phyloP scores from a whole-genome alignment of 2,888 invertebrate genomes.

The Zaprionus bogoriensis region DNA sequence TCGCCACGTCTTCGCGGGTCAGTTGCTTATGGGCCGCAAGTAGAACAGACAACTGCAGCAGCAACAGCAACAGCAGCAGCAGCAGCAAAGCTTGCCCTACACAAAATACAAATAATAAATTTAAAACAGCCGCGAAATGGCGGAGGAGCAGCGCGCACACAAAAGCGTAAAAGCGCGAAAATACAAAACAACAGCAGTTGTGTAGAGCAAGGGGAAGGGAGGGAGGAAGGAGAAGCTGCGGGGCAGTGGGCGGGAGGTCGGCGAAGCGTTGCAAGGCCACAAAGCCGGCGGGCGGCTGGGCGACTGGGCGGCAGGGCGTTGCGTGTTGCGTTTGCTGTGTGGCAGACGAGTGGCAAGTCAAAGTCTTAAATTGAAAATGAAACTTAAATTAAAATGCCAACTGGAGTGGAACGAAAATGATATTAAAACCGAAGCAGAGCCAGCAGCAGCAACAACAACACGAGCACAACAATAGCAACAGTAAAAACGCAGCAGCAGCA shows the following conservation, averaged over 20 bases:
- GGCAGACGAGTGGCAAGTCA: constrained; percentile 64
- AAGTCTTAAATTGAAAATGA: constrained; percentile 79
- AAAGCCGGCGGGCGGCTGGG: not conserved
- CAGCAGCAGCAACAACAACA: constrained; percentile 30
- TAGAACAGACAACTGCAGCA: constrained; percentile 2
- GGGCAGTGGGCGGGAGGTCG: constrained; percentile 15
- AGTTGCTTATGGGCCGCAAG: constrained; percentile 33
- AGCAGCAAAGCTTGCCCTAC: constrained; percentile 34
- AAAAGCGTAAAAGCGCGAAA: constrained; percentile 71
- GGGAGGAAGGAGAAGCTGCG: not conserved
- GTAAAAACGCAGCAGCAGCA: not conserved
- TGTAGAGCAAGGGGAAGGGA: not conserved
- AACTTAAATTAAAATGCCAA: constrained; percentile 82
- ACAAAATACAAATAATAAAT: constrained; percentile 75
- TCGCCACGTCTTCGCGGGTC: constrained; percentile 27
- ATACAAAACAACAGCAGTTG: constrained; percentile 54
- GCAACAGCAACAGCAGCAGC: constrained; percentile 4
- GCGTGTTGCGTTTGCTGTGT: constrained; percentile 45
- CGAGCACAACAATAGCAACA: constrained; percentile 27
- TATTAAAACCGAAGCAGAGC: constrained; percentile 71
- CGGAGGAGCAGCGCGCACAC: constrained; percentile 34
- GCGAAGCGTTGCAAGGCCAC: constrained; percentile 20
- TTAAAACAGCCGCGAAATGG: constrained; percentile 74
- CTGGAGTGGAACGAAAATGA: constrained; percentile 81
- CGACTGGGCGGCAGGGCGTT: not conserved